Base-by-base conservation (phyloP, 2,113 vertebrate species). In the Pseudopodoces humilis region DNA sequence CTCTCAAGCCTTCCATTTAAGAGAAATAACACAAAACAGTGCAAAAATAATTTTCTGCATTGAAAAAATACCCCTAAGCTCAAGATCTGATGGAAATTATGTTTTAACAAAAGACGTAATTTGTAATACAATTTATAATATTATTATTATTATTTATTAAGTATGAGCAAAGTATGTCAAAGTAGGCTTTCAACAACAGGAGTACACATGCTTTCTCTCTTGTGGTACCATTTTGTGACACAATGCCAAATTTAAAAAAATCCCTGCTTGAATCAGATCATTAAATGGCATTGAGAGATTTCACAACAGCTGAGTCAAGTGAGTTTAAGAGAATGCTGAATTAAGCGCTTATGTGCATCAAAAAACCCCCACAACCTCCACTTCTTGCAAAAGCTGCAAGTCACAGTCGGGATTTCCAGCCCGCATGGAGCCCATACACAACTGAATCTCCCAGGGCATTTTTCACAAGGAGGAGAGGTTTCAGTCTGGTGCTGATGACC, bases 291-390 rank as follows among this genome's bases (percentile, higher is more conserved):
- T 60, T 31, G 87, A 72, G 69, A 84, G 65, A 90, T 76, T 90
- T 78, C 74, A 76, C 53, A 91, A 88, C 9, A 71, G 58, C 70
- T 25, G 44, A 91, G 70, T 52, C 58, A 80, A 91, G 13, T 30
- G 46, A 85, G 16, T 69, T 87, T 21, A 85, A 28, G 12, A 76
- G 55, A 91, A 83, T 30, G 37, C 20, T 72, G 62, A 87, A 91
- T 85, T 79, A 95, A 89, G 41, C 30, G 14, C 62, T 90, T 64
- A 55, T 69, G 81, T 69, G 90, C 79, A 90, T 78, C 24, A 43
- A 84, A 87, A 75, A 76, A 70, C 1, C 0, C 13, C 6, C n/a
- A 60, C 24, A 76, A 79, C 37, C 60, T 23, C 15, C 24, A n/a
- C 25, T 65, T 90, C 85, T 94, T 79, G 46, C 25, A 64, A 76